phyloP scores from a whole-genome alignment of 2,797 vertebrate genomes.

The Diplodus puntazzo region DNA sequence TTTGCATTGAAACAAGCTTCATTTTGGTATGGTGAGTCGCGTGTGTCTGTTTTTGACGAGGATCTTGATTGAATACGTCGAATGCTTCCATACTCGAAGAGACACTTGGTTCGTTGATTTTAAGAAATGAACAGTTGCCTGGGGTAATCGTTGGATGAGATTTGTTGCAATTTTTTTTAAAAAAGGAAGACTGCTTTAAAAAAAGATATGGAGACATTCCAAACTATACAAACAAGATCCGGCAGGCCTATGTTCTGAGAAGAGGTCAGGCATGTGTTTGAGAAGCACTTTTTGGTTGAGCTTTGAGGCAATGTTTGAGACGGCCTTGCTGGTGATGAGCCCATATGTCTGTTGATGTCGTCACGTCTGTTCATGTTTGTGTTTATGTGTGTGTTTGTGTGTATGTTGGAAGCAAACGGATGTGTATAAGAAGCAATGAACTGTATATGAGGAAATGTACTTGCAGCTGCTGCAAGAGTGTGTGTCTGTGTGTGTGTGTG shows the following conservation, averaged over 20 bases:
- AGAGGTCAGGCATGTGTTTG: slow-evolving; percentile 84
- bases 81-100: slow-evolving; percentile 65
- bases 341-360: slow-evolving; percentile 62
- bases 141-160: slow-evolving; percentile 53
- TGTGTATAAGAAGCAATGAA: slow-evolving; percentile 74
- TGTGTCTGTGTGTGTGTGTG: slow-evolving; percentile 22
- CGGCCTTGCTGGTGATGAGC: slow-evolving; percentile 85
- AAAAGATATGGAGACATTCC: slow-evolving; percentile 67
- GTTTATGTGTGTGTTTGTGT: slow-evolving; percentile 35
- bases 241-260: slow-evolving; percentile 72
- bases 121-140: slow-evolving; percentile 53
- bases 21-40: slow-evolving; percentile 75
- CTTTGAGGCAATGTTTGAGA: slow-evolving; percentile 84
- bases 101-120: slow-evolving; percentile 51
- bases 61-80: slow-evolving; percentile 72
- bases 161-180: slow-evolving; percentile 47
- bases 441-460: slow-evolving; percentile 67
- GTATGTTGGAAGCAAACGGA: slow-evolving; percentile 56
- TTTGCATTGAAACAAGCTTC: slow-evolving; percentile 83
- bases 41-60: slow-evolving; percentile 64
- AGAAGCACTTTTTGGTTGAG: slow-evolving; percentile 87
- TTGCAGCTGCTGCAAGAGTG: slow-evolving; percentile 60
- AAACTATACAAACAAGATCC: slow-evolving; percentile 76
- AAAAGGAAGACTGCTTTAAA: slow-evolving; percentile 80
- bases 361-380: slow-evolving; percentile 7